A percentile compares a stretch with the other conserved stretches of the same genome.
Conservation (phyloP, 2,113 vertebrate species). For the Cavia aperea region DNA sequence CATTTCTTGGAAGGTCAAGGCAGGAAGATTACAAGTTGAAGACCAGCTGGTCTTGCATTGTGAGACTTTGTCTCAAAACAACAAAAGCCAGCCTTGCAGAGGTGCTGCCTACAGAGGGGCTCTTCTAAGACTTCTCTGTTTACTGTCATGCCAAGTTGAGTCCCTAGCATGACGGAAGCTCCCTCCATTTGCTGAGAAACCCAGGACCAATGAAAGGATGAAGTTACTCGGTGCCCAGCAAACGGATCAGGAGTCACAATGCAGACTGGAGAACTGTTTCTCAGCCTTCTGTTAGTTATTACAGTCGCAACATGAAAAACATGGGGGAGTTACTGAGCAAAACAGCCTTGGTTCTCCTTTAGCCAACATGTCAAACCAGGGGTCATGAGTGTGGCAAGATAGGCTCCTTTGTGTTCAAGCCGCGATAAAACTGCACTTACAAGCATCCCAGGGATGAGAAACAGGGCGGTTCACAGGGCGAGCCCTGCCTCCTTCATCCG, state of each 20-base stretch:
- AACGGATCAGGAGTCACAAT: background rate
- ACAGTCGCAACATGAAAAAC: background rate
- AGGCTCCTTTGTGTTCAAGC: background rate
- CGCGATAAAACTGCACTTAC: background rate
- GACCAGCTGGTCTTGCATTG: background rate
- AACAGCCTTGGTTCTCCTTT: background rate
- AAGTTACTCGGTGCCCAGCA: background rate
- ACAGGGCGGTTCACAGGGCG: background rate
- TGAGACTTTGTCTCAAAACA: background rate
- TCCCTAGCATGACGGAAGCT: fast-evolving
- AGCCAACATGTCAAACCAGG: background rate
- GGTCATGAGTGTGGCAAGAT: background rate
- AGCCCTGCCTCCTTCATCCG: background rate
- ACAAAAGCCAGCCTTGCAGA: background rate
- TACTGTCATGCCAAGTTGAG: background rate
- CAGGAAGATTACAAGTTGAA: background rate
- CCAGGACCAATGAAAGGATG: background rate
- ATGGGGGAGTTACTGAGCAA: background rate
- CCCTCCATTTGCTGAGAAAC: background rate
- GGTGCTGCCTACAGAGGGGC: background rate
- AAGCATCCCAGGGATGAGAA: background rate
- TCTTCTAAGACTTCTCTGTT: background rate
- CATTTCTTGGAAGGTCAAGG: background rate
- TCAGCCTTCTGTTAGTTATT: background rate
- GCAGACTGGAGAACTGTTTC: background rate